phyloP scores from a whole-genome alignment of 2,113 vertebrate species.

The Astatotilapia flaviijosephi region DNA sequence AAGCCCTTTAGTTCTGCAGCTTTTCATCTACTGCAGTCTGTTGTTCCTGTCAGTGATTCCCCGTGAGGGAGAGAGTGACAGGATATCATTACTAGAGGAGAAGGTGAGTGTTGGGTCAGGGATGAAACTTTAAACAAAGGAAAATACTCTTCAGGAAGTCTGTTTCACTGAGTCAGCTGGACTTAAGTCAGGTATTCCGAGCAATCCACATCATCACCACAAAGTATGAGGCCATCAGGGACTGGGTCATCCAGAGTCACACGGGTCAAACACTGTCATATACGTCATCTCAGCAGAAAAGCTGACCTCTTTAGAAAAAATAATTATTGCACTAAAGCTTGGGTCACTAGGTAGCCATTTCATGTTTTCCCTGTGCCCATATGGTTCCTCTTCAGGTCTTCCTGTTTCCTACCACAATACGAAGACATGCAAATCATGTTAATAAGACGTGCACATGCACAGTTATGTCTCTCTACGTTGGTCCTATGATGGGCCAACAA shows the following conservation, averaged over 20 bases:
- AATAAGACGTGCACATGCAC: background rate
- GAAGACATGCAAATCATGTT: background rate
- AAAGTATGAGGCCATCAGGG: background rate
- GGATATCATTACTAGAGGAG: background rate
- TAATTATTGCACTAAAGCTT: background rate
- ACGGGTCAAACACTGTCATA: background rate
- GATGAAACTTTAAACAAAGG: conserved; percentile 20
- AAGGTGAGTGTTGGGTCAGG: background rate
- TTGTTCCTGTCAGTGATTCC: background rate
- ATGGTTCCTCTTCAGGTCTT: background rate
- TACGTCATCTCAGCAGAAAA: background rate
- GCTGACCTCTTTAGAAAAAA: background rate
- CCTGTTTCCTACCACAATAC: background rate
- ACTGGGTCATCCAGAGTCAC: background rate
- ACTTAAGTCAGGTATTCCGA: background rate
- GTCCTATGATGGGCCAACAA: background rate
- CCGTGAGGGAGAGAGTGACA: background rate
- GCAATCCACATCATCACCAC: background rate
- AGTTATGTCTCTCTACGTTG: background rate
- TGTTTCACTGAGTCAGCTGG: background rate
- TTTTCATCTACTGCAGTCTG: background rate
- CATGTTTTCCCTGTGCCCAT: background rate
- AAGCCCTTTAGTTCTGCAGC: background rate
- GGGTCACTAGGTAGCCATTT: background rate
- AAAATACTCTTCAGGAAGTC: conserved; percentile 17